phyloP scores from a whole-genome alignment of 92 coral and sea anemone genomes.

The Palythoa heliodiscus region DNA sequence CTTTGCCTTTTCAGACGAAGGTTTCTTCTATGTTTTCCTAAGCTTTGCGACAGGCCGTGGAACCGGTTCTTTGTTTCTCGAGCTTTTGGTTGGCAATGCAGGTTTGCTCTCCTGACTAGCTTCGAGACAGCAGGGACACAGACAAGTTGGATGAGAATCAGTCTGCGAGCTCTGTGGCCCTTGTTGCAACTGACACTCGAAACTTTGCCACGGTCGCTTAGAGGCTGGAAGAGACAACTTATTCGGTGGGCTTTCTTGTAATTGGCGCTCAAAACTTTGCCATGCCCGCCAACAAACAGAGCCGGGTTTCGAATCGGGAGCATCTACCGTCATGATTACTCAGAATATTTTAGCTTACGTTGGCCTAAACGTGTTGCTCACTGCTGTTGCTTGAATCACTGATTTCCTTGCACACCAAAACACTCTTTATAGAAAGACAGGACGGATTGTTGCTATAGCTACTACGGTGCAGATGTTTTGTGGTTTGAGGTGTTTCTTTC shows the following conservation, averaged over 20 bases:
- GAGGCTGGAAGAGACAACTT: not conserved
- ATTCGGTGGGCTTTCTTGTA: not conserved
- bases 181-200: conserved; percentile 16
- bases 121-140: conserved; percentile 35
- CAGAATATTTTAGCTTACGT: too few relatives aligned
- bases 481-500: not conserved
- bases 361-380: not conserved
- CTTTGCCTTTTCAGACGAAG: too few relatives aligned
- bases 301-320: not conserved
- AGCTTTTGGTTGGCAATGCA: not conserved
- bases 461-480: not conserved
- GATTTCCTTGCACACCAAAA: not conserved
- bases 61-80: not conserved
- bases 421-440: not conserved
- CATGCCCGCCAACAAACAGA: conserved; percentile 5
- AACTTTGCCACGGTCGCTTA: conserved; percentile 29
- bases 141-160: conserved; percentile 6
- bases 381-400: not conserved
- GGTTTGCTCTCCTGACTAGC: not conserved
- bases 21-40: not conserved
- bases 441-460: not conserved
- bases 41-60: not conserved
- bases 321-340: conserved; percentile 5
- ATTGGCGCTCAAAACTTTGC: conserved; percentile 33
- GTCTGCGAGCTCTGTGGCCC: not conserved